These are phyloP conservation scores for Dolichopus griseipennis DNA, from an alignment of 2,888 invertebrate species.

Conservation along the genomic window DNA sequence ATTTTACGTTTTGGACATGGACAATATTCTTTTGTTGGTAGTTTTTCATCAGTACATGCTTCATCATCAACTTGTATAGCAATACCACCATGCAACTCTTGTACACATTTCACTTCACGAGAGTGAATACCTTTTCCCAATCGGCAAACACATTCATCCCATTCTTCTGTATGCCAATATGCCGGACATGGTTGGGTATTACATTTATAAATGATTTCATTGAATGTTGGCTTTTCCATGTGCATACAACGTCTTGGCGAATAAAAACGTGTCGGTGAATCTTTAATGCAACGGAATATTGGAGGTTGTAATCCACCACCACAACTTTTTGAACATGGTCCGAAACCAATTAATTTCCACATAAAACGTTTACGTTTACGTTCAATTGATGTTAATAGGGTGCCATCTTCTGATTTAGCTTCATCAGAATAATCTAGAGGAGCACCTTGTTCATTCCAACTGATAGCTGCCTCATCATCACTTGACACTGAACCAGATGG, in stretches of 20 bases:
- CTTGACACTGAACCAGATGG: conserved; percentile 39
- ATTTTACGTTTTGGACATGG: conserved; percentile 33
- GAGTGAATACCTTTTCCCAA: conserved; percentile 54
- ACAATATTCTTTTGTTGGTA: conserved; percentile 43
- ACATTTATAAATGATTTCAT: conserved; percentile 54
- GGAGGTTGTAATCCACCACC: conserved; percentile 49
- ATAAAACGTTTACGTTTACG: conserved; percentile 47
- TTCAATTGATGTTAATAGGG: conserved; percentile 31
- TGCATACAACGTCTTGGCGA: conserved; percentile 57
- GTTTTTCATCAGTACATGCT: conserved; percentile 48
- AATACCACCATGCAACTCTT: conserved; percentile 34
- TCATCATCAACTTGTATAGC: conserved; percentile 47
- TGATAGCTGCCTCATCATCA: conserved; percentile 35
- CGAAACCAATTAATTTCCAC: conserved; percentile 71
- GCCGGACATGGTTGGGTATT: conserved; percentile 71
- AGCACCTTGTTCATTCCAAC: conserved; percentile 35
- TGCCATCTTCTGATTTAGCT: conserved; percentile 23
- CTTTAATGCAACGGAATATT: conserved; percentile 52
- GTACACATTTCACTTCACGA: conserved; percentile 60
- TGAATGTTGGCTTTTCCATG: conserved; percentile 50
- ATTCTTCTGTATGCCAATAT: conserved; percentile 65
- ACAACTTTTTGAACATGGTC: conserved; percentile 70
- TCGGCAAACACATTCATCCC: conserved; percentile 72
- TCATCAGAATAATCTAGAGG: conserved; percentile 32
- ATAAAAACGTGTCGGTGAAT: conserved; percentile 54